phyloP scores from a whole-genome alignment of 2,888 invertebrate species.

The Ashinkailepas kermadecensis region DNA sequence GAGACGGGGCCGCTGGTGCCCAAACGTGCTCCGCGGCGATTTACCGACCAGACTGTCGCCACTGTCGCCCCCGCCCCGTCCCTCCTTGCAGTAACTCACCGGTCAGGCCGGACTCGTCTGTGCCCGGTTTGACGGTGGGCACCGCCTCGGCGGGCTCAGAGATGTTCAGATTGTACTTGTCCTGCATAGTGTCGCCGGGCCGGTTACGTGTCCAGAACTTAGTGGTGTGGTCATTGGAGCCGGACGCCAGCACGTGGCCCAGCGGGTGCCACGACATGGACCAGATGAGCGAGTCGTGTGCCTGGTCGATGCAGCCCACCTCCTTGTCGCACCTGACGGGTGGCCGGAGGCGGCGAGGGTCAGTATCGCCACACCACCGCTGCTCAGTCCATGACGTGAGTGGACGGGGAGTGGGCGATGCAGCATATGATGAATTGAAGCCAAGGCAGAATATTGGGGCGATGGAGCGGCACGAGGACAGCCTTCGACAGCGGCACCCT shows the following conservation, averaged over 20 bases:
- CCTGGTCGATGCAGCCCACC: slow-evolving; percentile 96
- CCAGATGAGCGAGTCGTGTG: slow-evolving; percentile 99
- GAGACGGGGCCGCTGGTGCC: too few relatives aligned
- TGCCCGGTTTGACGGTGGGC: background rate
- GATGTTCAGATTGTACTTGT: slow-evolving; percentile 93
- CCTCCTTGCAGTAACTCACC: background rate
- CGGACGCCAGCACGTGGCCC: slow-evolving; percentile 96
- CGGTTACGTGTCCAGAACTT: slow-evolving; percentile 99
- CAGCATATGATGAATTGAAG: too few relatives aligned
- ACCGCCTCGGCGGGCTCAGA: slow-evolving; percentile 62
- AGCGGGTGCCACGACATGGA: slow-evolving; percentile 98
- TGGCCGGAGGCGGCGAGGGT: background rate
- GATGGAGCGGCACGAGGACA: too few relatives aligned
- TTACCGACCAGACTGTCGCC: too few relatives aligned
- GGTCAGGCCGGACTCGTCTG: background rate
- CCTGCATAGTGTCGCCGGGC: slow-evolving; percentile 96
- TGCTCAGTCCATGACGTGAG: too few relatives aligned
- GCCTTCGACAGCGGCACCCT: too few relatives aligned
- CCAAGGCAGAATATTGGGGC: too few relatives aligned
- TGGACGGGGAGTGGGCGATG: too few relatives aligned
- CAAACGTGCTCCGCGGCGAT: too few relatives aligned
- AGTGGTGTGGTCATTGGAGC: slow-evolving; percentile 98
- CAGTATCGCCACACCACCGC: background rate
- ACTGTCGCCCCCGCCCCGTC: too few relatives aligned
- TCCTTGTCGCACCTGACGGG: slow-evolving; percentile 79